Conservation (phyloP, 2,797 vertebrate genomes). For the Meda fulgida region DNA sequence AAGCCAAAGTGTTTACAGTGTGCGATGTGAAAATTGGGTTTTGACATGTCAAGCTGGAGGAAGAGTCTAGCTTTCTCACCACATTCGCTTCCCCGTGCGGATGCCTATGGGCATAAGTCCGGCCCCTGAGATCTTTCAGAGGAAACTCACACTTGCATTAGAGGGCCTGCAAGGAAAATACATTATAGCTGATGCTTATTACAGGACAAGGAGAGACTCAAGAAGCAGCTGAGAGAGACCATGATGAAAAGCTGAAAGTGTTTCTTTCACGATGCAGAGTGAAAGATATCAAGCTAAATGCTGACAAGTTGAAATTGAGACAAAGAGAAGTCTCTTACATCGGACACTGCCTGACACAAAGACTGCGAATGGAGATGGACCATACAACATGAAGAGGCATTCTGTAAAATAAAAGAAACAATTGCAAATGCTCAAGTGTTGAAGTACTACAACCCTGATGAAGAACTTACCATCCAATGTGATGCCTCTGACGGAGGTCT, state of each 20-base stretch:
- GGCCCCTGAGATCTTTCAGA: constrained; percentile 48
- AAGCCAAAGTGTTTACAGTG: not conserved
- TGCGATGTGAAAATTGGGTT: too few species aligned
- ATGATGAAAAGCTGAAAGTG: not conserved
- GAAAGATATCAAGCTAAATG: constrained; percentile 3
- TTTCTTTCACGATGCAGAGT: not conserved
- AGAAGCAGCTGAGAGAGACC: constrained; percentile 12
- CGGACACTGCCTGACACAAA: not conserved
- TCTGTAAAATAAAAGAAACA: not conserved
- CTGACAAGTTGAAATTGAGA: not conserved
- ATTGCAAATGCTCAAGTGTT: constrained; percentile 15
- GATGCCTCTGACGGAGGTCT: too few species aligned
- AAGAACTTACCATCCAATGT: not conserved
- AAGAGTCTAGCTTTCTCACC: constrained; percentile 28
- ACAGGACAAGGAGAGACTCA: constrained; percentile 37
- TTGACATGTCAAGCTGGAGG: too few species aligned
- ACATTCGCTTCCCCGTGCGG: constrained; percentile 30
- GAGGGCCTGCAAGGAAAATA: constrained; percentile 29
- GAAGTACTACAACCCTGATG: constrained; percentile 34
- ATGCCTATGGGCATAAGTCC: constrained; percentile 15
- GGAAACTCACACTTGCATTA: constrained; percentile 30
- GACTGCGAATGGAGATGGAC: not conserved
- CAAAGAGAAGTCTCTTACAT: constrained; percentile 5
- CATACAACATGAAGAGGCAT: too few species aligned
- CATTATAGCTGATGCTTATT: constrained; percentile 16